Evolutionary conservation across 2,113 vertebrate genomes (phyloP), one percentile per base, ranked within the genome.

Genomic region (Canis aureus): DNA sequence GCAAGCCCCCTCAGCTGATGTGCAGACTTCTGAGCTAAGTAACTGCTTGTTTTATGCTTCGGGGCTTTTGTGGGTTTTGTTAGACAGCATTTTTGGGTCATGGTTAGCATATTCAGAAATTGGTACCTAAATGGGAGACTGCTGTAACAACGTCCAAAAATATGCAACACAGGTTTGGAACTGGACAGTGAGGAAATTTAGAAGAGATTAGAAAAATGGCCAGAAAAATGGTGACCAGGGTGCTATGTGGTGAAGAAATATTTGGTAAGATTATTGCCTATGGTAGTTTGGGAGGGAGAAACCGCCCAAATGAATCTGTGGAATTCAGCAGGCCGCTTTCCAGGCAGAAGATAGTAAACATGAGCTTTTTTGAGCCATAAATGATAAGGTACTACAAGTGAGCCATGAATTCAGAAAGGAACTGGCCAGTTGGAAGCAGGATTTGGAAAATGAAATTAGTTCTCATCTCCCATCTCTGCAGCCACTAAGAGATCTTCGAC

Each of bases 281-380:
- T 76, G 59, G 55, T 29, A 35, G 35, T 85, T 53, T 51, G 51
- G 83, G 83, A 91, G 20, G 7, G 69, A 74, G 84, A 49, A 67
- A 81, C 81, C 19, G 19, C 11, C 38, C 4, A 43, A 43, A 9
- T 23, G 73, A 60, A 73, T 86, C 23, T 59, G 43, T 51, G 38
- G 83, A 76, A 51, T 51, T 76, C 43, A 66, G 29, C 22, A 43
- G 93, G 89, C 51, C 16, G 11, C 53, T 67, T 94, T 91, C 82
- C 62, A 80, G 78, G 84, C 32, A 62, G 22, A 67, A 43, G 60
- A 22, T 10, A 35, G 10, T 73, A 55, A 76, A 80, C 17, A 11
- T 25, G 49, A 85, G 19, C 20, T 89, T 84, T 64, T 74, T 15
- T 27, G 92, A 69, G 25, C 83, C 62, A 27, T 64, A 62, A 81